A percentile compares a stretch with the other conserved stretches of the same genome.
These are phyloP conservation scores for Argentina silus DNA, from an alignment of 2,797 vertebrate genomes.

Conservation along the genomic window DNA sequence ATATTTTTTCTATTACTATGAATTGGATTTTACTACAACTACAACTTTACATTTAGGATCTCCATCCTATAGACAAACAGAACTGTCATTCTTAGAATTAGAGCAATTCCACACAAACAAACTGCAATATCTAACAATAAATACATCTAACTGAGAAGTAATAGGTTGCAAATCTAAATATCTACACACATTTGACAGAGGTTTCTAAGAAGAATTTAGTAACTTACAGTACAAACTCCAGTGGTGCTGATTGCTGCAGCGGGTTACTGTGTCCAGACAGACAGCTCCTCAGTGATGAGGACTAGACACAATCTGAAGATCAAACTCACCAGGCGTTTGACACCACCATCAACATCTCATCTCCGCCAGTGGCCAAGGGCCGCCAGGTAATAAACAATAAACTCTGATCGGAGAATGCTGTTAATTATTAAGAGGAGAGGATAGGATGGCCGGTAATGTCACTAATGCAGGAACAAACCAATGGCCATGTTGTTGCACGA, in stretches of 20 bases:
- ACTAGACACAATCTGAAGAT: constrained; percentile 58
- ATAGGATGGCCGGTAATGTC: constrained; percentile 78
- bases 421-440: constrained; percentile 80
- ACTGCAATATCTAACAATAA: background rate
- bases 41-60: no score
- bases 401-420: constrained; percentile 70
- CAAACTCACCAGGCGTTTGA: constrained; percentile 57
- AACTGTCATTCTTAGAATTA: background rate
- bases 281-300: constrained; percentile 19
- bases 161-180: background rate
- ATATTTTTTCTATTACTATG: no score
- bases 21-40: no score
- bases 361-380: constrained; percentile 42
- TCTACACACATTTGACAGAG: constrained; percentile 10
- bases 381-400: constrained; percentile 79
- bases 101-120: background rate
- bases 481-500: constrained; percentile 56
- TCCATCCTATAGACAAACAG: no score
- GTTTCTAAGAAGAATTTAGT: background rate
- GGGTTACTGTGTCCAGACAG: background rate
- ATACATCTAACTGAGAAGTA: background rate
- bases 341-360: constrained; percentile 57
- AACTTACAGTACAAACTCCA: constrained; percentile 12
- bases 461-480: constrained; percentile 71
- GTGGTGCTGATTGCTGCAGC: constrained; percentile 13